Evolutionary conservation across 2,797 vertebrate species (phyloP), one percentile per base, ranked within the genome.

Genomic region (Mareca penelope): DNA sequence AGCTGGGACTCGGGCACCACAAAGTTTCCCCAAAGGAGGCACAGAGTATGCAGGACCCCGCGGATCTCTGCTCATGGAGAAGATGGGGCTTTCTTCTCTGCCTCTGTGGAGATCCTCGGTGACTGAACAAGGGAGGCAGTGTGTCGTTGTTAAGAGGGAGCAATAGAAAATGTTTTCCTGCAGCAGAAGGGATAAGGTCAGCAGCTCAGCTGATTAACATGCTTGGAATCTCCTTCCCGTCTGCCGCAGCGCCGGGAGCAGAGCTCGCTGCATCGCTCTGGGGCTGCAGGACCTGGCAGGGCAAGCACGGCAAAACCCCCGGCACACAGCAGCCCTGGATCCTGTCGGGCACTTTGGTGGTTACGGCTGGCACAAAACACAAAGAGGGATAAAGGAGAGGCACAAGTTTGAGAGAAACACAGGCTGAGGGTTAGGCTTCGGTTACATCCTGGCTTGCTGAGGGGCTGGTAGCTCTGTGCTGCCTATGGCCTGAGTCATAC

Each of bases 21-120:
- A 52, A 28, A 10, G 15, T 42, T 53, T 52, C 42, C 44, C 37
- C 7, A 7, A 15, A 52, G 46, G 29, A 24, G 10, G 17, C 46
- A 19, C 57, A 42, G 56, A 4, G 3, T 0, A 0, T 2, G 56
- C 29, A 73, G 21, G 21, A 23, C 17, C 11, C 21, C n/a, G 6
- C 0, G 0, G 29, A 40, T 18, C 50, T 37, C 33, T 10, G 40
- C 40, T 42, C 64, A 22, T 14, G 26, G 21, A 21, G 10, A n/a
- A 33, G 44, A 26, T 16, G 65, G 31, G 23, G 44, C 42, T 44
- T 46, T 68, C 44, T 26, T 48, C 64, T 33, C 15, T 50, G n/a
- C 33, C 46, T 26, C 8, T 35, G 44, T 15, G 44, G 24, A n/a
- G n/a, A 68, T 12, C 65, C 23, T 19, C 11, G 1, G 33, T 16